These are phyloP conservation scores for Plumapathes pennacea DNA, from an alignment of 92 coral and sea anemone genomes.

Conservation along the genomic window DNA sequence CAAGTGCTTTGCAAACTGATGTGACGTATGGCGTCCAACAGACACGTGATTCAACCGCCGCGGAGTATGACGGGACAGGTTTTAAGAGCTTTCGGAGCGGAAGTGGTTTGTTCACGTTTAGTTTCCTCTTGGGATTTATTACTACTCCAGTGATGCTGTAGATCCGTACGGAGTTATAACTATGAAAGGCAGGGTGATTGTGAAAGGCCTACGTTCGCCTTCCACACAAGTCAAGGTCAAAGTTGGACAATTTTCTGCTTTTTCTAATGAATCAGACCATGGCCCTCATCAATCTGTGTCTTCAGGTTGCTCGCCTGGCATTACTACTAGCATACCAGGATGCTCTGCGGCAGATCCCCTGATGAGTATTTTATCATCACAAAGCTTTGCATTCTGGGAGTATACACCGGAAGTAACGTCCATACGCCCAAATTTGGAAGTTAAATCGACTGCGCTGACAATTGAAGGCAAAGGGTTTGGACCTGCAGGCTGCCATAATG, in stretches of 20 bases:
- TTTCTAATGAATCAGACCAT: constrained; percentile 15
- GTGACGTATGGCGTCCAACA: constrained; percentile 69
- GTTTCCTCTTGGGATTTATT: constrained; percentile 70
- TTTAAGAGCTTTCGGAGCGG: constrained; percentile 63
- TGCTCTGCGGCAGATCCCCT: constrained; percentile 21
- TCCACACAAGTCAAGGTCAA: constrained; percentile 23
- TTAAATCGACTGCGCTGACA: constrained; percentile 52
- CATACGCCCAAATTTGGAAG: constrained; percentile 62
- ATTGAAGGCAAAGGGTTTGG: constrained; percentile 78
- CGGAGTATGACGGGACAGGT: constrained; percentile 68
- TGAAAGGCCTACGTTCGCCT: constrained; percentile 27
- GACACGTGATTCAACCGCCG: constrained; percentile 48
- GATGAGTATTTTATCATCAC: constrained; percentile 2
- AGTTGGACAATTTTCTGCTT: constrained; percentile 48
- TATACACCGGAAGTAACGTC: constrained; percentile 81
- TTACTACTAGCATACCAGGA: constrained; percentile 13
- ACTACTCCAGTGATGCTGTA: constrained; percentile 70
- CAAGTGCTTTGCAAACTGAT: constrained; percentile 53
- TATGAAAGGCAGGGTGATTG: constrained; percentile 79
- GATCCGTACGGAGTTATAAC: constrained; percentile 63
- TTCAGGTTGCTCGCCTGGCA: constrained; percentile 43
- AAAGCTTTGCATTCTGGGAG: constrained; percentile 53
- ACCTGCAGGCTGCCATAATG: constrained; percentile 41
- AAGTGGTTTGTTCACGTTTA: constrained; percentile 57
- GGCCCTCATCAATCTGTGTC: constrained; percentile 31